phyloP scores from a whole-genome alignment of 2,888 invertebrate genomes.

The Ephialtes manifestator region DNA sequence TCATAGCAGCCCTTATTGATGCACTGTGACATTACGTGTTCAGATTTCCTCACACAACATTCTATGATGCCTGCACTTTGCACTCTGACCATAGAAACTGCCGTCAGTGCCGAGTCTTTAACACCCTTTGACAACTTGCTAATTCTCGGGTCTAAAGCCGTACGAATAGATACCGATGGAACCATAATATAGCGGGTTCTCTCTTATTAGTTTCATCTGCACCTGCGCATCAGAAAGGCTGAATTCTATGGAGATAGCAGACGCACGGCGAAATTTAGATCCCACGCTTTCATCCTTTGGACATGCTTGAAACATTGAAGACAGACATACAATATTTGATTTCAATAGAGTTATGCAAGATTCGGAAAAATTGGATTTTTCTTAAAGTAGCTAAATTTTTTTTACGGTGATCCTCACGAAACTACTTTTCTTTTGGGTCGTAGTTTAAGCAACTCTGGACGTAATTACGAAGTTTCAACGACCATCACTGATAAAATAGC shows the following conservation, averaged over 20 bases:
- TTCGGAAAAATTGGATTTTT: too few relatives aligned
- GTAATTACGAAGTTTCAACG: too few relatives aligned
- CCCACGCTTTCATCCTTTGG: slow-evolving; percentile 19
- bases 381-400: too few relatives aligned
- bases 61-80: neutral
- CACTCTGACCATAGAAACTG: neutral
- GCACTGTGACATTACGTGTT: slow-evolving; percentile 38
- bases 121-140: slow-evolving; percentile 48
- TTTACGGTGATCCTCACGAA: too few relatives aligned
- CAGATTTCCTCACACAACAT: slow-evolving; percentile 20
- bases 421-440: too few relatives aligned
- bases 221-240: slow-evolving; percentile 9
- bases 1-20: slow-evolving; percentile 30
- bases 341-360: too few relatives aligned
- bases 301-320: neutral
- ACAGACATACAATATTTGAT: neutral
- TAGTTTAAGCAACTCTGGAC: too few relatives aligned
- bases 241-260: neutral
- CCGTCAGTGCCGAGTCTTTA: slow-evolving; percentile 34
- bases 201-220: neutral
- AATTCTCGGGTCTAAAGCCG: slow-evolving; percentile 50
- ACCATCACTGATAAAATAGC: too few relatives aligned
- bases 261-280: neutral
- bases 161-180: neutral
- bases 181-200: neutral